Percentiles rank a stretch among this genome's conserved stretches.
phyloP scores from a whole-genome alignment of 2,113 vertebrate species.

The Cygnus buccinator region DNA sequence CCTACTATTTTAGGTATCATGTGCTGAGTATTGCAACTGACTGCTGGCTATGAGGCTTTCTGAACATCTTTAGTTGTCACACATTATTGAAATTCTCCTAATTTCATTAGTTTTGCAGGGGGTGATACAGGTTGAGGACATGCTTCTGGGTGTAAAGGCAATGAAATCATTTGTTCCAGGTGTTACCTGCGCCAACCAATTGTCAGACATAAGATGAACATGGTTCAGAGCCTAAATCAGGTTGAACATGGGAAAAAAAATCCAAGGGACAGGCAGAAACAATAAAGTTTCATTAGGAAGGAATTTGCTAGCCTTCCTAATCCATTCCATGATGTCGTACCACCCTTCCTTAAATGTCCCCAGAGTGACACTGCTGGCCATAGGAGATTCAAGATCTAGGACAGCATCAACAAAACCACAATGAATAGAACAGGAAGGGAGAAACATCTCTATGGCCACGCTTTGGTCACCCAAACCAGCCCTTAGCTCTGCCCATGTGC shows the following conservation, averaged over 20 bases:
- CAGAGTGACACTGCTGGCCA: not conserved
- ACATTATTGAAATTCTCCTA: not conserved
- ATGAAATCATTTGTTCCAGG: not conserved
- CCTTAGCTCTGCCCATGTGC: too few species aligned
- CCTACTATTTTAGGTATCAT: not conserved
- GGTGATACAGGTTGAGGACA: not conserved
- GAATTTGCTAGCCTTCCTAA: not conserved
- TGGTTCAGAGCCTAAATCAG: not conserved
- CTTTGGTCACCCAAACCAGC: not conserved
- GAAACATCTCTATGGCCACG: not conserved
- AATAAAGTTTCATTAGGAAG: not conserved
- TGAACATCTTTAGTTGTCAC: not conserved
- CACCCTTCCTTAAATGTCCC: not conserved
- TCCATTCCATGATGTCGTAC: rapidly evolving
- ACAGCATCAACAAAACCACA: not conserved
- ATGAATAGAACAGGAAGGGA: not conserved
- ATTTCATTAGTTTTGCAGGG: not conserved
- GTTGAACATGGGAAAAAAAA: not conserved
- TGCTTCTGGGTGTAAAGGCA: not conserved
- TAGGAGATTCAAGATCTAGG: not conserved
- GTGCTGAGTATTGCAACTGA: not conserved
- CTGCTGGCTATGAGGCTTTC: not conserved
- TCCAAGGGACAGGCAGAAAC: not conserved
- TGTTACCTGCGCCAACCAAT: not conserved
- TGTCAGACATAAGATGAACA: rapidly evolving